Base-by-base conservation (phyloP, 2,113 vertebrate species). In the Lipotes vexillifer region DNA sequence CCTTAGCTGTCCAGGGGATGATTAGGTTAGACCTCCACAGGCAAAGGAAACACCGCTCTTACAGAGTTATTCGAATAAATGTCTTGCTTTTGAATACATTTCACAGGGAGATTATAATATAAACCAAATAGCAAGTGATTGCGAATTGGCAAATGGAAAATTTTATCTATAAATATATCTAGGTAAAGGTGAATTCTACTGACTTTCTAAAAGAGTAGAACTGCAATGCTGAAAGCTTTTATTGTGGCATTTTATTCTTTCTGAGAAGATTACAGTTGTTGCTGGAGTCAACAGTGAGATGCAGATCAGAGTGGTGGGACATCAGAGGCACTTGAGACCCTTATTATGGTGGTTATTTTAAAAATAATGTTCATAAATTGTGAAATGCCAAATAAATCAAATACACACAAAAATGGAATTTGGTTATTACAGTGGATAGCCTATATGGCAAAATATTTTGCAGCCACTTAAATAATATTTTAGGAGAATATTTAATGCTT, bases 61-160 rank as follows among this genome's bases (percentile, higher is more conserved):
- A 89, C 2, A 61, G 1, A 78, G 63, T 33, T 72, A 59, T 29
- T 87, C 44, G 74, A 90, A 74, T 55, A 93, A 92, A 49, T 68
- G 72, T 23, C 33, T 55, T 96, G 27, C 68, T 81, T 71, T 85
- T 74, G 65, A 92, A 85, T 66, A 63, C 7, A 89, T 61, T 65
- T 86, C 44, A 66, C 49, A 92, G 21, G 25, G 31, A 92, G 6
- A 36, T 95, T 49, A 46, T 41, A 75, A 29, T 94, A 65, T 38
- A 71, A 88, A 41, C 1, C 61, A 97, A 94, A 91, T 23, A 18
- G 18, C 36, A 82, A 87, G 25, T 65, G 12, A 59, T 21, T 57
- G 33, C 52, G 52, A 94, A 78, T 72, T 83, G 75, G 52, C 44
- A 96, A 38, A 69, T 88, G 59, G n/a, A 95, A 97, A 89, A 71